Conservation (phyloP, 2,797 vertebrate genomes). For the Lycodopsis pacificus region DNA sequence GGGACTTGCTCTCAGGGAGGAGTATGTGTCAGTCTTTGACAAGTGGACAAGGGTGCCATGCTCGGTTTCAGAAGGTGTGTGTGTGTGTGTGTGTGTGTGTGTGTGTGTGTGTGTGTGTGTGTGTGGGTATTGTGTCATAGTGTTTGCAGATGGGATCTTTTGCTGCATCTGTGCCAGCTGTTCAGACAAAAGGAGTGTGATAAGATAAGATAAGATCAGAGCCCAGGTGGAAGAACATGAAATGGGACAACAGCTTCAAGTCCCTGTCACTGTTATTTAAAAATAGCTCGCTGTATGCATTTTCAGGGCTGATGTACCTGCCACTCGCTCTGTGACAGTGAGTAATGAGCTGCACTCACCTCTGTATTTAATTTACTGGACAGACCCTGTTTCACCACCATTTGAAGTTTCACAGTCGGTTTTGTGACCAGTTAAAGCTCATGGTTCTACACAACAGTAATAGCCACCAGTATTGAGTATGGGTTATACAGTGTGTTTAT, state of each 20-base stretch:
- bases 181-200: slow-evolving; percentile 40
- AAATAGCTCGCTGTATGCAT: slow-evolving; percentile 52
- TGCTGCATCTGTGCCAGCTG: slow-evolving; percentile 51
- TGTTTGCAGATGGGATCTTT: slow-evolving; percentile 52
- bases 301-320: slow-evolving; percentile 63
- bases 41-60: slow-evolving; percentile 47
- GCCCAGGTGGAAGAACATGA: slow-evolving; percentile 26
- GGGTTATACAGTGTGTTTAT: background rate
- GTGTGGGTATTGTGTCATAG: slow-evolving; percentile 34
- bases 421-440: background rate
- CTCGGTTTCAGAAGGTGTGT: slow-evolving; percentile 12
- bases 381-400: slow-evolving; percentile 11
- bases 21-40: slow-evolving; percentile 39
- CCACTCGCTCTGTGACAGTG: slow-evolving; percentile 63
- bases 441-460: background rate
- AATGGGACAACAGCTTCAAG: slow-evolving; percentile 39
- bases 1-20: slow-evolving; percentile 36
- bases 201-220: no score
- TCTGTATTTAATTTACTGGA: slow-evolving; percentile 57
- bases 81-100: slow-evolving; percentile 23
- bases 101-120: slow-evolving; percentile 29
- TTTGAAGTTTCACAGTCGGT: slow-evolving; percentile 16
- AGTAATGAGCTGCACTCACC: slow-evolving; percentile 71
- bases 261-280: slow-evolving; percentile 55
- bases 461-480: background rate